A percentile compares a stretch with the other conserved stretches of the same genome.
phyloP scores from a whole-genome alignment of 2,888 invertebrate genomes.

The Therioaphis trifolii region DNA sequence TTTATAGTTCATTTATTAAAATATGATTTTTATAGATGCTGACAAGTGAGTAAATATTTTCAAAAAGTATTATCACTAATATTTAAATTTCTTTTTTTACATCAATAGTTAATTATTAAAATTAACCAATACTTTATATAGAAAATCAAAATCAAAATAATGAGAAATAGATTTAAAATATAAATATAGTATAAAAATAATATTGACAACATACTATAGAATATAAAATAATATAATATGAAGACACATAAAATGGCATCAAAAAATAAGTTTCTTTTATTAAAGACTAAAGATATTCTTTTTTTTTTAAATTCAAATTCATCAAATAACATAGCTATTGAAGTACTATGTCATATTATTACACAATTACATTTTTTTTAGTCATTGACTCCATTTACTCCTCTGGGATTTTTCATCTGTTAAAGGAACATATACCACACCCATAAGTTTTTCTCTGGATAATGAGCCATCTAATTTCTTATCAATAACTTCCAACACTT shows the following conservation, averaged over 20 bases:
- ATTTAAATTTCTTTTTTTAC: not conserved
- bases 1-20: no score
- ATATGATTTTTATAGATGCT: not conserved
- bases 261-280: not conserved
- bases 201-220: not conserved
- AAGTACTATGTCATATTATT: not conserved
- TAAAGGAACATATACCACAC: constrained; percentile 95
- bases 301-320: not conserved
- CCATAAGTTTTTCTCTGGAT: constrained; percentile 83
- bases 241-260: not conserved
- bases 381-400: not conserved
- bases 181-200: not conserved
- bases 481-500: constrained; percentile 90
- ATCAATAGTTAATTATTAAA: not conserved
- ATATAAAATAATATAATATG: not conserved
- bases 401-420: constrained; percentile 74
- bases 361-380: constrained; percentile 16
- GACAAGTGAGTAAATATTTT: not conserved
- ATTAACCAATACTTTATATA: not conserved
- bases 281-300: not conserved
- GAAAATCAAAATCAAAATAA: not conserved
- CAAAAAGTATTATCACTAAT: not conserved
- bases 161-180: not conserved
- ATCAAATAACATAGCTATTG: not conserved
- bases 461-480: constrained; percentile 85